Evolutionary conservation across 2,797 vertebrate species (phyloP).

Genomic region (Artibeus jamaicensis): DNA sequence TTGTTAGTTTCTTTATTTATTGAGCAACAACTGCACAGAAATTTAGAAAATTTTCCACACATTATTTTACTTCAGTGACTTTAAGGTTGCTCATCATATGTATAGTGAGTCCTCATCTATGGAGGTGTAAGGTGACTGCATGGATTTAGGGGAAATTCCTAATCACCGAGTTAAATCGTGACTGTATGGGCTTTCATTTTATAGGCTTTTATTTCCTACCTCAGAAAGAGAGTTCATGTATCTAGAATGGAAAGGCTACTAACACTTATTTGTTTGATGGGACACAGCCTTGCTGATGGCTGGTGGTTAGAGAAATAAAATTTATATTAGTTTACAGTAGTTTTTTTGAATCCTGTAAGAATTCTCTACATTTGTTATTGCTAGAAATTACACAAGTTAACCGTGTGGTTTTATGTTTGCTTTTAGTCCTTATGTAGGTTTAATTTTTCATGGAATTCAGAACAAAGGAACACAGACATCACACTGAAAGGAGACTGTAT

Average conservation of each 20-base stretch:
- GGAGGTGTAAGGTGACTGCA: neutral
- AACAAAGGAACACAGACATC: neutral
- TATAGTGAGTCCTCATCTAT: neutral
- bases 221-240: neutral
- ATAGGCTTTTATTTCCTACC: neutral
- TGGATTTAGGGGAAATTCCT: neutral
- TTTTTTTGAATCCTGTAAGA: neutral
- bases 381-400: neutral
- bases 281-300: neutral
- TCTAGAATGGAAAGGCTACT: neutral
- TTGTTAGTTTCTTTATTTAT: neutral
- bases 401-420: neutral
- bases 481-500: neutral
- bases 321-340: neutral
- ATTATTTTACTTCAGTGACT: neutral
- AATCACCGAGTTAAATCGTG: neutral
- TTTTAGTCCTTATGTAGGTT: neutral
- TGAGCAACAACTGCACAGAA: neutral
- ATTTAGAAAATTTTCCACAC: neutral
- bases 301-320: neutral
- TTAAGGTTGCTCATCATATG: neutral
- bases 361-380: neutral
- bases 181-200: neutral
- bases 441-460: neutral
- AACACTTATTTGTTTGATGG: neutral